These are phyloP conservation scores for Eupithecia abbreviata DNA, from an alignment of 2,888 invertebrate genomes.

Conservation along the genomic window DNA sequence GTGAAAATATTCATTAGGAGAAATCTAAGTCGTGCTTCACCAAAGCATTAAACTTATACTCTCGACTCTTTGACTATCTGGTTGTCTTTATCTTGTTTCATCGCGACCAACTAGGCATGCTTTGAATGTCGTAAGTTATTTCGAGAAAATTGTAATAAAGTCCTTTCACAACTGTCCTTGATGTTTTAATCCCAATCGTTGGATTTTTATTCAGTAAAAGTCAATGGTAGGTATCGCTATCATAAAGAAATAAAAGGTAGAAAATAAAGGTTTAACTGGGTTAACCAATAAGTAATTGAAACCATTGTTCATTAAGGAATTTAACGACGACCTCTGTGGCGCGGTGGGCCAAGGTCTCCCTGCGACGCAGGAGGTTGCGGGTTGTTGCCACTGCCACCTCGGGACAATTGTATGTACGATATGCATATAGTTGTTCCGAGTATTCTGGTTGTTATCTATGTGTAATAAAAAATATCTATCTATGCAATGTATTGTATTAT, in stretches of 20 bases:
- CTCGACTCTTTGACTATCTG: slow-evolving; percentile 53
- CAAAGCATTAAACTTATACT: slow-evolving; percentile 54
- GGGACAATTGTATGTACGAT: too few relatives aligned
- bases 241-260: not conserved
- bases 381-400: too few relatives aligned
- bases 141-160: not conserved
- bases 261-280: not conserved
- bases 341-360: too few relatives aligned
- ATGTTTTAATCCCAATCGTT: not conserved
- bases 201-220: not conserved
- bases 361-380: too few relatives aligned
- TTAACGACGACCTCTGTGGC: too few relatives aligned
- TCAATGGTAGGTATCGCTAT: not conserved
- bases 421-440: too few relatives aligned
- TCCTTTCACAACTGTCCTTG: not conserved
- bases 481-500: too few relatives aligned
- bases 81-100: slow-evolving; percentile 66
- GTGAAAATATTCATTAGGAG: slow-evolving; percentile 73
- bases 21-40: slow-evolving; percentile 71
- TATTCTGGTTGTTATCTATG: too few relatives aligned
- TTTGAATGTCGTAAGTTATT: slow-evolving; percentile 49
- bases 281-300: too few relatives aligned
- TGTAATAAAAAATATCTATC: too few relatives aligned
- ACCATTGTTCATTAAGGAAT: too few relatives aligned
- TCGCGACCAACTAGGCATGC: slow-evolving; percentile 70